These are phyloP conservation scores for Thumatha senex DNA, from an alignment of 2,888 invertebrate genomes.

Conservation along the genomic window DNA sequence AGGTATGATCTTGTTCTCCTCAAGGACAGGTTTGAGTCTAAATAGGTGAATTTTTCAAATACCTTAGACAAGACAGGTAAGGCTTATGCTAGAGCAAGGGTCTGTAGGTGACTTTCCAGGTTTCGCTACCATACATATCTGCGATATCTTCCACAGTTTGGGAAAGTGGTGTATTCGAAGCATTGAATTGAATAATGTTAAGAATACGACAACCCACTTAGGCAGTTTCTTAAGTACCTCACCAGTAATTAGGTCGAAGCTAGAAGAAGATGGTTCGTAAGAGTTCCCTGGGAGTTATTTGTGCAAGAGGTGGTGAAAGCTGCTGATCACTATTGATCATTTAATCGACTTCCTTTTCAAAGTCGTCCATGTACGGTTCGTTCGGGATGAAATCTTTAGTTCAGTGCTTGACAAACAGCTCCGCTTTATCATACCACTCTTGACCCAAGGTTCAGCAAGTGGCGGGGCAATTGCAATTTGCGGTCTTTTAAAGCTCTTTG, in stretches of 20 bases:
- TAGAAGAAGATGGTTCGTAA: background rate
- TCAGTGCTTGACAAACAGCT: background rate
- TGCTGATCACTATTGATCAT: background rate
- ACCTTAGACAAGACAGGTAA: no score
- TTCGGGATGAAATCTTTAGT: background rate
- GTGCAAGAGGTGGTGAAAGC: background rate
- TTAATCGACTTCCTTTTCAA: background rate
- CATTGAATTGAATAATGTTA: background rate
- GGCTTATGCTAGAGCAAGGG: no score
- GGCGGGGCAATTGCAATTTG: background rate
- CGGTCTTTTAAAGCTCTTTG: background rate
- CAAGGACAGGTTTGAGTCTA: no score
- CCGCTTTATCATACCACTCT: background rate
- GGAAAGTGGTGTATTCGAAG: no score
- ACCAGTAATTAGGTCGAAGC: background rate
- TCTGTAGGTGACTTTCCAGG: no score
- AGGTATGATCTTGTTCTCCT: no score
- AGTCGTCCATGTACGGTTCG: background rate
- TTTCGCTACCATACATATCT: no score
- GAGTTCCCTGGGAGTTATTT: background rate
- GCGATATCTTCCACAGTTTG: no score
- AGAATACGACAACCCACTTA: background rate
- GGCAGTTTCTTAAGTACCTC: background rate
- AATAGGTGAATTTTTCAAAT: no score
- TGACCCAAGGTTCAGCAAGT: background rate